A percentile compares a stretch with the other conserved stretches of the same genome.
phyloP scores from a whole-genome alignment of 2,113 vertebrate species.

The Hucho hucho region DNA sequence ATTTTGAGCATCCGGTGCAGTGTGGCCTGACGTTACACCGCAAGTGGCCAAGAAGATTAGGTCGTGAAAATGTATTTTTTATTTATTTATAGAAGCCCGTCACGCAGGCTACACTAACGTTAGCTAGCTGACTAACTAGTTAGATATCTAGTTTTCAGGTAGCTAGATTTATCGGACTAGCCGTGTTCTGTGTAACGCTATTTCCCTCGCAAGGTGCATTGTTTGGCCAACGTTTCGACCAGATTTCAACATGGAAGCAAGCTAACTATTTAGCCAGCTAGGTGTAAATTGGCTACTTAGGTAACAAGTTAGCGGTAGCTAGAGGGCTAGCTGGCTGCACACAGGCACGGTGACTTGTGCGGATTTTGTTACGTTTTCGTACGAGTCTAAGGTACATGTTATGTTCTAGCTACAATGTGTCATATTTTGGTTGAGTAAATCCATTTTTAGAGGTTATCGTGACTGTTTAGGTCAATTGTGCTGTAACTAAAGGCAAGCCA shows the following conservation, averaged over 20 bases:
- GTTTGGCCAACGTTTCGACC: constrained; percentile 1
- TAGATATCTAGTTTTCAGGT: constrained; percentile 23
- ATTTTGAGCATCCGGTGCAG: constrained; percentile 6
- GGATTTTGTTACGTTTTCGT: background rate
- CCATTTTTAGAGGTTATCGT: background rate
- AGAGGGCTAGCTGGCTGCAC: background rate
- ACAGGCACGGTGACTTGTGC: background rate
- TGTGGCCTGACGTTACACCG: constrained; percentile 10
- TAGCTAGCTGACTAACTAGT: no score
- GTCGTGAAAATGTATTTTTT: constrained; percentile 8
- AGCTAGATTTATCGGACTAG: constrained; percentile 39
- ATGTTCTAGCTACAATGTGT: no score
- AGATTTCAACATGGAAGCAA: background rate
- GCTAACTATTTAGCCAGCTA: constrained; percentile 4
- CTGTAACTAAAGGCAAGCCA: background rate
- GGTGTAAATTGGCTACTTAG: background rate
- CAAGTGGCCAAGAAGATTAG: constrained; percentile 26
- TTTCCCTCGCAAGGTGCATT: constrained; percentile 65
- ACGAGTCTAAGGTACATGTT: background rate
- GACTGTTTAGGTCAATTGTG: background rate
- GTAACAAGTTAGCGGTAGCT: background rate
- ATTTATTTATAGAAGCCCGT: background rate
- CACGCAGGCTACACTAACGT: background rate
- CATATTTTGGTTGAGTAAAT: background rate
- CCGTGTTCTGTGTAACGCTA: constrained; percentile 31